Percentiles rank a stretch among this genome's conserved stretches.
These are phyloP conservation scores for Tyrannus savana DNA, from an alignment of 2,113 vertebrate genomes.

Conservation along the genomic window DNA sequence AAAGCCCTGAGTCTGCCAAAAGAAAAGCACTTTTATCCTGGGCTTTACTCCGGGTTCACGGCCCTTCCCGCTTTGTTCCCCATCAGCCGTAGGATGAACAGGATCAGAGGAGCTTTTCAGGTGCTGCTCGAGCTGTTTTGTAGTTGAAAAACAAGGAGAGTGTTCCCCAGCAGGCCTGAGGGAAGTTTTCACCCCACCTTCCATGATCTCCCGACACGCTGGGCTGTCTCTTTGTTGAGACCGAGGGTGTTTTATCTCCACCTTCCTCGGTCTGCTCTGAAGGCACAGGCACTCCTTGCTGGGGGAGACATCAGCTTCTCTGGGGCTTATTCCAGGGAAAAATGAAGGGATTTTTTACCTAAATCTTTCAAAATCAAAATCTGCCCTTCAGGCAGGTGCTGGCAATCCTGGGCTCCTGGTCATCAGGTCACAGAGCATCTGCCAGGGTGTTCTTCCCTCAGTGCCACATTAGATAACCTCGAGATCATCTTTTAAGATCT, in stretches of 20 bases:
- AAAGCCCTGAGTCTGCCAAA: rapidly evolving
- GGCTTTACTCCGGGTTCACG: rapidly evolving
- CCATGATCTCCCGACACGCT: not conserved
- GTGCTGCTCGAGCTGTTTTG: not conserved
- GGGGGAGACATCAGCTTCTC: not conserved
- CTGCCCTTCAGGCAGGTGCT: not conserved
- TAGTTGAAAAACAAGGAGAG: not conserved
- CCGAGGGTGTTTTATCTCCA: not conserved
- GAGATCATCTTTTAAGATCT: not conserved
- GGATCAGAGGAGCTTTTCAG: not conserved
- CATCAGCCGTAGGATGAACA: not conserved
- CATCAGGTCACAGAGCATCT: not conserved
- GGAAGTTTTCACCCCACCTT: not conserved
- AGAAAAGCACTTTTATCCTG: not conserved
- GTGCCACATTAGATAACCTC: not conserved
- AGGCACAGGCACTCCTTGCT: not conserved
- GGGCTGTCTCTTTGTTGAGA: not conserved
- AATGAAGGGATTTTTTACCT: not conserved
- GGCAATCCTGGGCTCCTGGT: not conserved
- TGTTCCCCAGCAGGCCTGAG: not conserved
- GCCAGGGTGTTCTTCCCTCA: not conserved
- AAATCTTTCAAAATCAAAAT: not conserved
- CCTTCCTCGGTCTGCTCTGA: not conserved
- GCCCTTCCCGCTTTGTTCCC: not conserved
- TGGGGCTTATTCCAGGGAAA: not conserved